Percentiles rank a stretch among this genome's conserved stretches.
These are phyloP conservation scores for Trachelus troglodyta DNA, from an alignment of 2,888 invertebrate genomes.

Conservation along the genomic window DNA sequence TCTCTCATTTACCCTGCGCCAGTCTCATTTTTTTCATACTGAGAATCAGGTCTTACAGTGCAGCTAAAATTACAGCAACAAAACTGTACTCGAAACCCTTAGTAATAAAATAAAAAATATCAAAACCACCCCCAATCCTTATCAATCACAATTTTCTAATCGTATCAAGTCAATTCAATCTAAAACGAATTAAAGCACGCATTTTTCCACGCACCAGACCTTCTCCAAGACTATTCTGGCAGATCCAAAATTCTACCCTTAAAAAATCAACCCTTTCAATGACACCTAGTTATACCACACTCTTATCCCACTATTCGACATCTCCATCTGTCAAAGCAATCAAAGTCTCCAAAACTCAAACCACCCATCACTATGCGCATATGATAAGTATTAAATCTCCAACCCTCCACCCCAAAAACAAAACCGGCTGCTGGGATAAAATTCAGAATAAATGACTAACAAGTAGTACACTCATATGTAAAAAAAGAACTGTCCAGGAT, in stretches of 20 bases:
- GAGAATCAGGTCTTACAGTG: background rate
- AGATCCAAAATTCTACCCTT: background rate
- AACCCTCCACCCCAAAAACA: conserved; percentile 8
- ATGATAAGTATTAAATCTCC: conserved; percentile 48
- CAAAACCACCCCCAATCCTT: background rate
- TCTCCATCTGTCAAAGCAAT: background rate
- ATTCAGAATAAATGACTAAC: background rate
- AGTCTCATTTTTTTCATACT: background rate
- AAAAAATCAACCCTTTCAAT: background rate
- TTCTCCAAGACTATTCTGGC: background rate
- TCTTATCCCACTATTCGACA: background rate
- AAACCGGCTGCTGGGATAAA: background rate
- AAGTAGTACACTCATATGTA: conserved; percentile 35
- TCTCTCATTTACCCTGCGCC: background rate
- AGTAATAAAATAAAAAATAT: background rate
- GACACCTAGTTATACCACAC: background rate
- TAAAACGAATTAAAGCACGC: background rate
- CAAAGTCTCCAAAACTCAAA: background rate
- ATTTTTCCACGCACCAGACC: background rate
- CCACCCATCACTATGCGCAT: background rate
- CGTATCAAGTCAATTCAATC: background rate
- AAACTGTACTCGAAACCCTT: background rate
- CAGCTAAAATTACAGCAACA: background rate
- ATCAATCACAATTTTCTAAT: background rate
- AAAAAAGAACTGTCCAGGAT: conserved; percentile 45